Conservation (phyloP, 2,888 invertebrate genomes). For the Linnaemya vulpina region DNA sequence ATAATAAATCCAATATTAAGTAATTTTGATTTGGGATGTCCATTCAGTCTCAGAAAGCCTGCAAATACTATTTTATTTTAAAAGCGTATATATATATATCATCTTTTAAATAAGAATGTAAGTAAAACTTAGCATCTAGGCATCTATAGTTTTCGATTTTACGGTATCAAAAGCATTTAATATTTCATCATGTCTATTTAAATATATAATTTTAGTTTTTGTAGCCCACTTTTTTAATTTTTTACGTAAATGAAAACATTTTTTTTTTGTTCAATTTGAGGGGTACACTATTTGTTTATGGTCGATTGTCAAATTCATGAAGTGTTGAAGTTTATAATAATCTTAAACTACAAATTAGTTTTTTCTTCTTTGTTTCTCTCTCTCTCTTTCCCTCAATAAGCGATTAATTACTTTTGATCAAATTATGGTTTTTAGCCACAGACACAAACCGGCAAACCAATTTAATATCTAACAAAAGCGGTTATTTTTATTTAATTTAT, state of each 20-base stretch:
- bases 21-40: too few species aligned
- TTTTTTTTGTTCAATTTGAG: slow-evolving; percentile 29
- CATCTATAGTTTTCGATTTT: neutral
- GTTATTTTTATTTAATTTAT: slow-evolving; percentile 15
- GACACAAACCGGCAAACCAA: slow-evolving; percentile 49
- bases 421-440: slow-evolving; percentile 56
- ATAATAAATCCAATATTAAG: too few species aligned
- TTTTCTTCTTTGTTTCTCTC: too few species aligned
- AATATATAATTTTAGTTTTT: slow-evolving; percentile 10
- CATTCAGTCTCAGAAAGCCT: too few species aligned
- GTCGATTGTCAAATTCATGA: slow-evolving; percentile 67
- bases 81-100: too few species aligned
- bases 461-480: slow-evolving; percentile 43
- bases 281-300: slow-evolving; percentile 51
- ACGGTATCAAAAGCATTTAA: neutral
- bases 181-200: neutral
- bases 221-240: neutral
- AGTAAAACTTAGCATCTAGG: neutral
- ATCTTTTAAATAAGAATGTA: neutral
- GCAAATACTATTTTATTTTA: too few species aligned
- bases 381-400: slow-evolving; percentile 41
- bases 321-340: slow-evolving; percentile 69
- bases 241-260: neutral
- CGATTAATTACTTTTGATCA: slow-evolving; percentile 73
- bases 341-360: slow-evolving; percentile 39